Conservation (phyloP, 2,113 vertebrate genomes). For the Calyptommatus sinebrachiatus region DNA sequence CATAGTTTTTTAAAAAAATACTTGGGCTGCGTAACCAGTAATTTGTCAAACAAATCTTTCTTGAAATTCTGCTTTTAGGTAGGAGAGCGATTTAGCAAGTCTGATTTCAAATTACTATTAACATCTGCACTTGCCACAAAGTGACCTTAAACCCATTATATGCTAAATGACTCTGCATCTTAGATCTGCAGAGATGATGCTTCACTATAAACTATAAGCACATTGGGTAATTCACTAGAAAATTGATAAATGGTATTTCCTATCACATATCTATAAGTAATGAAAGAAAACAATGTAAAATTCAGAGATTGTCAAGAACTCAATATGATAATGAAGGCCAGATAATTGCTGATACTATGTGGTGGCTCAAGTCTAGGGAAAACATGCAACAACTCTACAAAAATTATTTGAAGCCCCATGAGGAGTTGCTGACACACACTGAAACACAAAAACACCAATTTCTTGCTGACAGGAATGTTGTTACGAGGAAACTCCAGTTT, state of each 20-base stretch:
- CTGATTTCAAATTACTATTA: background rate
- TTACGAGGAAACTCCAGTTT: slow-evolving; percentile 7
- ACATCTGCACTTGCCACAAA: background rate
- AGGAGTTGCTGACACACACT: background rate
- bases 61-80: background rate
- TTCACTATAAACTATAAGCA: background rate
- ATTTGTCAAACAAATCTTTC: background rate
- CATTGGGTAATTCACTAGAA: background rate
- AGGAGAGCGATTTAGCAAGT: background rate
- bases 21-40: background rate
- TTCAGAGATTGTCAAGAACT: background rate
- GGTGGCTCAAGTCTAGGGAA: background rate
- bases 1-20: background rate
- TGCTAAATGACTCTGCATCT: background rate
- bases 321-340: background rate
- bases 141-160: background rate
- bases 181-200: background rate
- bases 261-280: background rate
- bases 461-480: slow-evolving; percentile 11
- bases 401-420: background rate
- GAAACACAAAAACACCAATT: slow-evolving; percentile 2
- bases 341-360: background rate
- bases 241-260: background rate
- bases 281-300: background rate
- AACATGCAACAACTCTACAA: background rate